These are phyloP conservation scores for Silurus meridionalis DNA, from an alignment of 2,113 vertebrate species.

Conservation along the genomic window DNA sequence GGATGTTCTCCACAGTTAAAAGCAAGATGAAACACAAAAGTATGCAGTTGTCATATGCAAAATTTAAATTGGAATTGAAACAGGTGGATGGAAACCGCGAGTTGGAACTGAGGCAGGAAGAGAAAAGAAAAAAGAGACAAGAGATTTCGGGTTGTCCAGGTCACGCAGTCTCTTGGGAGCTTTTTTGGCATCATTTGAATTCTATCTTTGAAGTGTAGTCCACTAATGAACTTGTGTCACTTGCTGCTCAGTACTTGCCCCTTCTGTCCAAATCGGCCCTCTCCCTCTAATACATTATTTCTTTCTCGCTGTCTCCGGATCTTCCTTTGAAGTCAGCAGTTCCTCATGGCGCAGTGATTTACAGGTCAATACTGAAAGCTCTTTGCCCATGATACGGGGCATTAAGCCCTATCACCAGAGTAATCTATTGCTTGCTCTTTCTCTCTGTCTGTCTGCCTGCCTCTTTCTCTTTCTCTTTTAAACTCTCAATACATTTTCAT, in stretches of 20 bases:
- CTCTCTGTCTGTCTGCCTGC: neutral
- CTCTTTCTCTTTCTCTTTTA: neutral
- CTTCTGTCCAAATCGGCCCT: slow-evolving; percentile 30
- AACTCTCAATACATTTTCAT: neutral
- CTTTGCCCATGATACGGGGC: slow-evolving; percentile 34
- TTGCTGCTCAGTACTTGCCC: slow-evolving; percentile 28
- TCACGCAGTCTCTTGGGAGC: slow-evolving; percentile 17
- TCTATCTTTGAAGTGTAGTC: slow-evolving; percentile 49
- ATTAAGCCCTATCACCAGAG: slow-evolving; percentile 22
- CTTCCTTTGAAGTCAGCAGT: slow-evolving; percentile 62
- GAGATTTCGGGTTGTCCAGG: slow-evolving; percentile 13
- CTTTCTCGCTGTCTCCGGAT: slow-evolving; percentile 16
- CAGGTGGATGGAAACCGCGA: neutral
- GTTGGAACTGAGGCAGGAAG: slow-evolving; percentile 9
- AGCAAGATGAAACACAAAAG: too few relatives aligned
- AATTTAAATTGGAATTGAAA: neutral
- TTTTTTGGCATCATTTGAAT: slow-evolving; percentile 46
- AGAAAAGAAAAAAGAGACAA: neutral
- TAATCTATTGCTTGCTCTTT: slow-evolving; percentile 7
- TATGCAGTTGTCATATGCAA: neutral
- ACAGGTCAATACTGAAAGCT: slow-evolving; percentile 59
- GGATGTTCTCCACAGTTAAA: neutral
- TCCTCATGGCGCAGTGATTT: slow-evolving; percentile 59
- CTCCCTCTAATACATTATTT: slow-evolving; percentile 12
- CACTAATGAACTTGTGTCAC: slow-evolving; percentile 41